These are phyloP conservation scores for Drosophila subobscura DNA, from an alignment of 1,140 invertebrate genomes.

Conservation along the genomic window DNA sequence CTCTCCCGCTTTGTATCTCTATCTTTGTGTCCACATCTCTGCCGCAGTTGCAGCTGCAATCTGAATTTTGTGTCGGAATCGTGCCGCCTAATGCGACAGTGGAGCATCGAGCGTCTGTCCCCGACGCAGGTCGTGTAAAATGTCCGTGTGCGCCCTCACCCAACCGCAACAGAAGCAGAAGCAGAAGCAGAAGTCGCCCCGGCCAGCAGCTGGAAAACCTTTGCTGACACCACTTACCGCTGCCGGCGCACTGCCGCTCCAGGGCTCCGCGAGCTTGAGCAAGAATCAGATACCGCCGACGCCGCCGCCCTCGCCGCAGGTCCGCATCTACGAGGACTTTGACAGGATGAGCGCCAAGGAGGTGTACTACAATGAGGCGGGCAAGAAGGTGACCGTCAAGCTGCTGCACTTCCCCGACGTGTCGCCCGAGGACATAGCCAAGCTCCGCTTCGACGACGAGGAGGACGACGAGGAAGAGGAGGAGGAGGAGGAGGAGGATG, in stretches of 20 bases:
- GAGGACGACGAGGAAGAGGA: conserved; percentile 28
- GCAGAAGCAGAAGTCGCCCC: neutral
- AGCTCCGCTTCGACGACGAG: conserved; percentile 75
- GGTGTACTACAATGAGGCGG: conserved; percentile 82
- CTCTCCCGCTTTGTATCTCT: neutral
- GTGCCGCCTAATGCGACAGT: conserved; percentile 2
- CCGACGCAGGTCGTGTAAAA: conserved; percentile 57
- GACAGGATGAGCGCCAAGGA: conserved; percentile 84
- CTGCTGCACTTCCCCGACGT: conserved; percentile 80
- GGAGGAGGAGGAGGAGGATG: conserved; percentile 23
- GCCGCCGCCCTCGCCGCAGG: conserved; percentile 71
- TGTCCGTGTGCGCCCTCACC: conserved; percentile 71
- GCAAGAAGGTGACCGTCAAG: conserved; percentile 81
- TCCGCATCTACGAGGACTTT: conserved; percentile 83
- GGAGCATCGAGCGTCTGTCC: neutral
- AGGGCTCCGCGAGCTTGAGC: conserved; percentile 15
- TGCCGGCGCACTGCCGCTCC: no score
- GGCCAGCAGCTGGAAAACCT: neutral
- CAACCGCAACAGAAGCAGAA: conserved; percentile 18
- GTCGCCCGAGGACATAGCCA: conserved; percentile 76
- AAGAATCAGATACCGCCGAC: conserved; percentile 45
- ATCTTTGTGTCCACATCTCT: neutral
- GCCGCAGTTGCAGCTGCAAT: conserved; percentile 14
- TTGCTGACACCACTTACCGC: neutral
- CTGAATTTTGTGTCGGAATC: neutral